Percentiles rank a stretch among this genome's conserved stretches.
phyloP scores from a whole-genome alignment of 2,888 invertebrate species.

The Auanema freiburgensis region DNA sequence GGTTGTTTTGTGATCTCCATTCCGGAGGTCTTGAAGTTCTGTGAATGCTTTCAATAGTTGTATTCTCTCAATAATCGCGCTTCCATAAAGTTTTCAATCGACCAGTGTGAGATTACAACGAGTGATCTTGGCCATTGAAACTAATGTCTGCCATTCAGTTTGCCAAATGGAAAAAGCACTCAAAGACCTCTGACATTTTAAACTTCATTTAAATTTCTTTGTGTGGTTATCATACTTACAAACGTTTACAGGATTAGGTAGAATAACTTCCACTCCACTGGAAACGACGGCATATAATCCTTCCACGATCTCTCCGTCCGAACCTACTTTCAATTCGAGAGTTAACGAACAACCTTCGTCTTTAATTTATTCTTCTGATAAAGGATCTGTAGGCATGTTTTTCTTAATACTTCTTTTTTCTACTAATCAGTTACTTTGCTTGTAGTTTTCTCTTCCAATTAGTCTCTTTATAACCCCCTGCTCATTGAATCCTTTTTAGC shows the following conservation, averaged over 20 bases:
- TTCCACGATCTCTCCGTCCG: constrained; percentile 13
- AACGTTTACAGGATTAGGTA: constrained; percentile 12
- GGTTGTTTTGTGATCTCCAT: too few relatives aligned
- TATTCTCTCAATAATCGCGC: too few relatives aligned
- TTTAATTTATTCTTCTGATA: constrained; percentile 50
- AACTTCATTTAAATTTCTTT: too few relatives aligned
- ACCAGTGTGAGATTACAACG: too few relatives aligned
- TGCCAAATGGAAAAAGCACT: too few relatives aligned
- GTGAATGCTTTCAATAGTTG: too few relatives aligned
- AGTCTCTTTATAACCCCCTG: background rate
- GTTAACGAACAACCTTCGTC: constrained; percentile 14
- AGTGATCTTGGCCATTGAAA: too few relatives aligned
- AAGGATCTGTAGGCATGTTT: constrained; percentile 27
- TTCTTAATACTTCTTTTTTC: constrained; percentile 7
- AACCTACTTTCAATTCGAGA: constrained; percentile 16
- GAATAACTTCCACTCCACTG: constrained; percentile 23
- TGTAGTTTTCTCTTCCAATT: background rate
- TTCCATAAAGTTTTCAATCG: too few relatives aligned
- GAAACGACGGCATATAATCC: constrained; percentile 19
- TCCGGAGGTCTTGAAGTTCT: too few relatives aligned
- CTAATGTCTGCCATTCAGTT: too few relatives aligned
- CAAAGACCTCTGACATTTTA: too few relatives aligned
- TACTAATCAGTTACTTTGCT: background rate
- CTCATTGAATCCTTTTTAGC: background rate
- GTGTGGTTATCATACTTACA: too few relatives aligned